Base-by-base conservation (phyloP, 1,140 invertebrate genomes). In the Campoletis sonorensis region DNA sequence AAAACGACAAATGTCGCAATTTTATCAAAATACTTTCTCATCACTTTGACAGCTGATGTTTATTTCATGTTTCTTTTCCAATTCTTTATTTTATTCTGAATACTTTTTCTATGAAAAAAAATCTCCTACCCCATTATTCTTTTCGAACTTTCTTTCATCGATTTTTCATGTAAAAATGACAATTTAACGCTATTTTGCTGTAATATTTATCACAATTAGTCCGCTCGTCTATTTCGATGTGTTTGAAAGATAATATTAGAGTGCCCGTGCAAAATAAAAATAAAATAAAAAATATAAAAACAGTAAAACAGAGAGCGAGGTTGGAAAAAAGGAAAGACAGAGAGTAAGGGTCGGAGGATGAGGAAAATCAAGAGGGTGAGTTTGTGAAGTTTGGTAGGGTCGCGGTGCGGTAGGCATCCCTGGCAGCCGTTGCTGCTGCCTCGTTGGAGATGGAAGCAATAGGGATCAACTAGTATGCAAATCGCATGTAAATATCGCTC, bases 391-490 rank as follows among this genome's bases (percentile, higher is more conserved):
- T 86, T 82, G 85, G 85, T 85, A 79, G 84, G 86, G 85, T 86
- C 13, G 45, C 27, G 78, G 78, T 81, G 54, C 37, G 67, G 67
- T 45, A 70, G 61, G 72, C 64, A 78, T 82, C 68, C 61, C 76
- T 78, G 76, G 76, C 76, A 78, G 76, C 86, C 87, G 88, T 88
- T 89, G 88, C 89, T 88, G 89, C 84, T 81, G 88, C 84, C 86
- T 90, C 86, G 91, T 89, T 89, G 88, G 90, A 92, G 89, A 90
- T 92, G 90, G 91, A 92, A 92, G 91, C 91, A 92, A 92, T 92
- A 92, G 91, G 91, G 91, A 92, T 92, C 91, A 92, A 92, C 91
- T 92, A 92, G 92, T 92, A 92, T 92, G 92, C 91, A 92, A 92
- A 92, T 92, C 87, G 87, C 88, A 92, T 92, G 91, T 92, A 92